These are phyloP conservation scores for Pipistrellus pipistrellus DNA, from an alignment of 2,797 vertebrate species.

Conservation along the genomic window DNA sequence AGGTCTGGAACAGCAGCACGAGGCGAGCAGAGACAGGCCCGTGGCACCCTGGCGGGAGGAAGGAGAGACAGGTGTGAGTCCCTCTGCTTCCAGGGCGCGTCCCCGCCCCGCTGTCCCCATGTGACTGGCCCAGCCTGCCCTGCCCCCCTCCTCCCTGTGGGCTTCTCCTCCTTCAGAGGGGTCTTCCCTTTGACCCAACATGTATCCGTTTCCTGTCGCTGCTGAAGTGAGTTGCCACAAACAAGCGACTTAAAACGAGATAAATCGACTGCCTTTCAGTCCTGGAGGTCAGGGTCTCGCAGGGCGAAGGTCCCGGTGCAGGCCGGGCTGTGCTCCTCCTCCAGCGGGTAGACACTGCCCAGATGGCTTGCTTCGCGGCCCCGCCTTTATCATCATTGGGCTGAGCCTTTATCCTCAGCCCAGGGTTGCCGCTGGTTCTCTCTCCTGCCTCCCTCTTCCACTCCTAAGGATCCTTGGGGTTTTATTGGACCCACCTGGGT, in stretches of 20 bases:
- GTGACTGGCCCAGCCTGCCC: neutral
- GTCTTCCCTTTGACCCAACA: neutral
- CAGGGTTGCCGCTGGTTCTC: neutral
- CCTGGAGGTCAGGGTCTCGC: neutral
- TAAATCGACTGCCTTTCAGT: neutral
- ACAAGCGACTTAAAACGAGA: neutral
- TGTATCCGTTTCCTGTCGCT: neutral
- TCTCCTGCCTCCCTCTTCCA: neutral
- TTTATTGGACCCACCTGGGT: neutral
- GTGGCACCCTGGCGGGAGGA: no score
- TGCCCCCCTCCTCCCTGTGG: neutral
- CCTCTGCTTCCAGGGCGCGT: neutral
- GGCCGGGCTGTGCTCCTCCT: neutral
- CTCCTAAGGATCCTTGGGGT: neutral
- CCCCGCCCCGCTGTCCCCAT: neutral
- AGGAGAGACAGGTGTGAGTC: neutral
- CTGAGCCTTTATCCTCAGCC: neutral
- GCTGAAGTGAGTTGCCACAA: neutral
- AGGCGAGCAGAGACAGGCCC: neutral
- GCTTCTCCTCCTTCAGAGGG: neutral
- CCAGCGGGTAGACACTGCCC: neutral
- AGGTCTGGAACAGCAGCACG: neutral
- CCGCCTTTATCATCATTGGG: neutral
- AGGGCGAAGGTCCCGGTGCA: neutral
- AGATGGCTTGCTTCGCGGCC: neutral